phyloP scores from a whole-genome alignment of 2,888 invertebrate genomes.

The Podotricha telesiphe region DNA sequence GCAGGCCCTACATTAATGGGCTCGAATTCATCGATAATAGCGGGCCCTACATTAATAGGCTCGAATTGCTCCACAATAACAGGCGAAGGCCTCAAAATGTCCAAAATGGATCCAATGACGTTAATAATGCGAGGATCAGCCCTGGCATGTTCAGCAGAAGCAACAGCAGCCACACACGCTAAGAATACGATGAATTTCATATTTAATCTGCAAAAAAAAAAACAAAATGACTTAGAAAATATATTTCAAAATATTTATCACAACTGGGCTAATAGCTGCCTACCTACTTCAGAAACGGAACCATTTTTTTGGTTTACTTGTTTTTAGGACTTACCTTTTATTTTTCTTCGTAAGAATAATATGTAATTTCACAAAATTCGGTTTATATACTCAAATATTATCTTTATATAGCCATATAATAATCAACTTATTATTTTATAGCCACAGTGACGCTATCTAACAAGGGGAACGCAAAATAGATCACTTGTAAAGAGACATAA shows the following conservation, averaged over 20 bases:
- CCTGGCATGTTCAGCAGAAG: conserved; percentile 52
- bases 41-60: no score
- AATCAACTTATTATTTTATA: conserved; percentile 1
- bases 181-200: conserved; percentile 64
- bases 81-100: conserved; percentile 40
- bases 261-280: no score
- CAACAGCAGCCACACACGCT: conserved; percentile 46
- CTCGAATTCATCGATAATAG: no score
- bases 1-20: background rate
- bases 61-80: no score
- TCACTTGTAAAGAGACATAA: background rate
- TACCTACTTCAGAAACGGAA: no score
- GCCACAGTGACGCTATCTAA: background rate
- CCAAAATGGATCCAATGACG: conserved; percentile 44
- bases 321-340: background rate
- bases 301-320: background rate
- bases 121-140: conserved; percentile 5
- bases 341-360: conserved; percentile 1
- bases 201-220: conserved; percentile 53
- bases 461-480: background rate
- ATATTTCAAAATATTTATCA: background rate
- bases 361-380: background rate
- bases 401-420: conserved; percentile 1
- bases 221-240: background rate
- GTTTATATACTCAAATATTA: conserved; percentile 11